A percentile compares a stretch with the other conserved stretches of the same genome.
Evolutionary conservation across 2,888 invertebrate species (phyloP).

Genomic region (Notocelia uddmanniana): DNA sequence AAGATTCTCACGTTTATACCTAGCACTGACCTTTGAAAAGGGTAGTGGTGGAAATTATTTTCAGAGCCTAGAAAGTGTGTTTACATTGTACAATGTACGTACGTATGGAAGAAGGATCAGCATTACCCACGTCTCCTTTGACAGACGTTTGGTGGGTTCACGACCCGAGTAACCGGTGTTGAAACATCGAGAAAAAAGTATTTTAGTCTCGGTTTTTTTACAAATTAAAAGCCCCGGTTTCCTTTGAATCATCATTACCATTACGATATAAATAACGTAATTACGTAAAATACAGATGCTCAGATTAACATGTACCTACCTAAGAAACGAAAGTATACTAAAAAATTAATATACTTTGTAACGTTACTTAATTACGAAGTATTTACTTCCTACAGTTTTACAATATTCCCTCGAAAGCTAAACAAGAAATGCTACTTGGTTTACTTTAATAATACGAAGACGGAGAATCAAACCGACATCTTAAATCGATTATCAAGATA

Average conservation of each 20-base stretch:
- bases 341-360: too few species aligned
- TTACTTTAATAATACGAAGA: neutral
- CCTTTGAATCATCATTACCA: too few species aligned
- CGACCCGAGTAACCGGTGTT: neutral
- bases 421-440: neutral
- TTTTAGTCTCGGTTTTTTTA: neutral
- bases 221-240: too few species aligned
- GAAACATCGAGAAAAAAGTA: neutral
- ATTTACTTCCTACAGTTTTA: neutral
- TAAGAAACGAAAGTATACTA: too few species aligned
- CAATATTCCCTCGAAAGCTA: neutral
- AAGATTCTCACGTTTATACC: too few species aligned
- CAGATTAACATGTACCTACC: too few species aligned
- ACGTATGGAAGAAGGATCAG: neutral
- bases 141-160: neutral
- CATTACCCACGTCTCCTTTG: slow-evolving; percentile 9
- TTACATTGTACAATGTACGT: neutral
- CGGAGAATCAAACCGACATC: neutral
- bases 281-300: too few species aligned
- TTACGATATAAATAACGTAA: too few species aligned
- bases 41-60: neutral
- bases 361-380: too few species aligned
- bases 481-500: slow-evolving; percentile 18
- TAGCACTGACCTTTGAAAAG: too few species aligned
- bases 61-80: neutral